Conservation (phyloP, 1,140 invertebrate species). For the Pygmarrhopalites habei region DNA sequence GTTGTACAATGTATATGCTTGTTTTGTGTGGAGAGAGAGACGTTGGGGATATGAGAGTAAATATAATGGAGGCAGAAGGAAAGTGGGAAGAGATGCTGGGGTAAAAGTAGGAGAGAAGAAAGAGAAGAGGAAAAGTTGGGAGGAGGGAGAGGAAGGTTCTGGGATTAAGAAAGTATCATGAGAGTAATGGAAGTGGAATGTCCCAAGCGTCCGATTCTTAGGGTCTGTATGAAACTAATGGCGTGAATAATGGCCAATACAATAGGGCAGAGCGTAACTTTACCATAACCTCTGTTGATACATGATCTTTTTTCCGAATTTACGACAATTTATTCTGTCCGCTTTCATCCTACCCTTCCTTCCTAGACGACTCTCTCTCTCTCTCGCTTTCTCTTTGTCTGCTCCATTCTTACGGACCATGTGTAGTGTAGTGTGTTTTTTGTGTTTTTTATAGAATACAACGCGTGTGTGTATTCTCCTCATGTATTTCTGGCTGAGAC, state of each 20-base stretch:
- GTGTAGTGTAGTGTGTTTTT: too few relatives aligned
- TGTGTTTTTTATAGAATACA: too few relatives aligned
- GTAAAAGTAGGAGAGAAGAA: not conserved
- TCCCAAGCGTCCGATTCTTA: not conserved
- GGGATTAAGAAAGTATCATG: slow-evolving; percentile 14
- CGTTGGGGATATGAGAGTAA: not conserved
- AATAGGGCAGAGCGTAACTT: not conserved
- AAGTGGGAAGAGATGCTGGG: too few relatives aligned
- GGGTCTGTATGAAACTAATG: slow-evolving; percentile 10
- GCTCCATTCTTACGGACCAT: too few relatives aligned
- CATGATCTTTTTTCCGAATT: not conserved
- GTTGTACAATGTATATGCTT: too few relatives aligned
- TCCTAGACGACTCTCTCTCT: too few relatives aligned
- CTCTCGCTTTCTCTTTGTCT: too few relatives aligned
- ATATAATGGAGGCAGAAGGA: too few relatives aligned
- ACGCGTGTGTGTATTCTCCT: too few relatives aligned
- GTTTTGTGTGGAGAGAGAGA: too few relatives aligned
- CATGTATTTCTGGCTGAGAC: too few relatives aligned
- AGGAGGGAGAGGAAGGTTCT: not conserved
- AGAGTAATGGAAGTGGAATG: slow-evolving; percentile 11
- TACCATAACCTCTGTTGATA: not conserved
- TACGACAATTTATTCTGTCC: not conserved
- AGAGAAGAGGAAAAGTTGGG: not conserved
- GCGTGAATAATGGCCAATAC: slow-evolving; percentile 17
- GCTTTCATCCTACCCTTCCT: too few relatives aligned